Conservation (phyloP, 1,140 invertebrate species). For the Ceratosolen fusciceps region DNA sequence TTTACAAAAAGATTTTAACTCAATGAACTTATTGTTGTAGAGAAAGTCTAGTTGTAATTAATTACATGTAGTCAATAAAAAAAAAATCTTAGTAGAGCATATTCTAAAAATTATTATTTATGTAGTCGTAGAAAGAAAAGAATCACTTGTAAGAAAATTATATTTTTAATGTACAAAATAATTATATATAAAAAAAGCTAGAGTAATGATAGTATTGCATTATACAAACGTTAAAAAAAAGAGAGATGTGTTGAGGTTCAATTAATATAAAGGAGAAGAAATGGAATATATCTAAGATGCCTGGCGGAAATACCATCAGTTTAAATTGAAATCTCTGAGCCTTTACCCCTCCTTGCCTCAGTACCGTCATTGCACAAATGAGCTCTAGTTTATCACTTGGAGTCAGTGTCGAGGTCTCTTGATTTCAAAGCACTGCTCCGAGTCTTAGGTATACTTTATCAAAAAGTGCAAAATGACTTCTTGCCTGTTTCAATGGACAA, state of each 20-base stretch:
- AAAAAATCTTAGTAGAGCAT: no score
- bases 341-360: background rate
- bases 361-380: background rate
- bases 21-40: no score
- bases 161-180: no score
- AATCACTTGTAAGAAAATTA: no score
- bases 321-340: slow-evolving; percentile 10
- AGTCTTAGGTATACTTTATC: background rate
- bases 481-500: background rate
- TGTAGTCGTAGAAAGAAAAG: no score
- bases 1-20: no score
- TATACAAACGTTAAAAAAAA: background rate
- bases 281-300: slow-evolving; percentile 1
- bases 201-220: background rate
- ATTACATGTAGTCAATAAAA: no score
- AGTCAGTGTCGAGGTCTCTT: background rate
- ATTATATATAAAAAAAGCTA: no score
- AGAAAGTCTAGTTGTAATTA: no score
- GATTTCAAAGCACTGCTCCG: background rate
- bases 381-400: slow-evolving; percentile 2
- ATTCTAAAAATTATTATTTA: no score
- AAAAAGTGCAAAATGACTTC: background rate
- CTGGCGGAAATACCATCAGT: background rate
- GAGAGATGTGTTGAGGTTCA: background rate
- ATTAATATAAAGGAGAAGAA: background rate